Evolutionary conservation across 2,113 vertebrate genomes (phyloP), one percentile per base, ranked within the genome.

Genomic region (Phylloscopus trochilus): DNA sequence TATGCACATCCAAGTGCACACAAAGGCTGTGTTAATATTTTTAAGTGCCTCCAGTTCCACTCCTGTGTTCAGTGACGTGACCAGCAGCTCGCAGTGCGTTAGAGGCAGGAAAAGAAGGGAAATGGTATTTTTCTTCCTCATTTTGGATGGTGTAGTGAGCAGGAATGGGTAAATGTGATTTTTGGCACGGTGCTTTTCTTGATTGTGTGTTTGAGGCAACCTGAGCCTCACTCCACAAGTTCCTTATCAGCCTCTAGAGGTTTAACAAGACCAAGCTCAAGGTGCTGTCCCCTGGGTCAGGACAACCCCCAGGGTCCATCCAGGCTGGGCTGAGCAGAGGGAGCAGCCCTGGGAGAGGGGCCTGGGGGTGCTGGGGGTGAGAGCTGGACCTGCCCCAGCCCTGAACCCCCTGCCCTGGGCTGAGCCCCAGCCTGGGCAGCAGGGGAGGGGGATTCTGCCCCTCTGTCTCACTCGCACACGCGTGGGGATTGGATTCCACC

Each of bases 271-370:
- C 9, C 63, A 13, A 77, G n/a, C 23, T 28, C 33, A 15, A 23
- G 64, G 37, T 2, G 27, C 35, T 58, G 35, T n/a, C 8, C 0
- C 70, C 51, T 11, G 52, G 24, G 13, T 4, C 0, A 0, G 30
- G 60, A 0, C 2, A 75, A 4, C 1, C 8, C 28, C 83, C 1
- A 2, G 44, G 17, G 13, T 7, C 31, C 44, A 3, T 5, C 83
- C 83, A 68, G 83, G 72, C 35, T 51, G 72, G 44, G 51, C 13
- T 35, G 53, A 12, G 53, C 52, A 67, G 35, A 11, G 7, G 43
- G 82, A 75, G 43, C 70, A 67, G 70, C 83, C 26, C 53, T 68
- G 70, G 79, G 8, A 86, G 20, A 58, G 18, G 72, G 16, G 35
- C 0, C 35, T 66, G 72, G 53, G 72, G 62, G 16, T 67, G 83